A percentile compares a stretch with the other conserved stretches of the same genome.
These are phyloP conservation scores for Lochmaea crataegi DNA, from an alignment of 2,888 invertebrate species.

Conservation along the genomic window DNA sequence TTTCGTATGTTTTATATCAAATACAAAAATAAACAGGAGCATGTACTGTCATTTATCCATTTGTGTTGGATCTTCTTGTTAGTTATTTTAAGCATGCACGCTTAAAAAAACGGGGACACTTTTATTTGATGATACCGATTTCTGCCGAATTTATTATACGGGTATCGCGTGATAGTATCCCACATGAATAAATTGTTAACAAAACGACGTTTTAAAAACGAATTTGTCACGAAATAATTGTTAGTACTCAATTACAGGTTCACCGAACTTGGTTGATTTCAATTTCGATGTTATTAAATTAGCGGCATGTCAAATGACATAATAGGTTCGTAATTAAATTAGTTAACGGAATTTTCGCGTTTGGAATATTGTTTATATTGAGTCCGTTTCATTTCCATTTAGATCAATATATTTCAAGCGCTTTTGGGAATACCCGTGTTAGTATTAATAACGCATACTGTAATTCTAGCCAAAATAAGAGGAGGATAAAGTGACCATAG, in stretches of 20 bases:
- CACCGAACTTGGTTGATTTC: conserved; percentile 1
- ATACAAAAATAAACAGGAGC: background rate
- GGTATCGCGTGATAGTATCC: conserved; percentile 20
- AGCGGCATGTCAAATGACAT: background rate
- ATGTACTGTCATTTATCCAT: background rate
- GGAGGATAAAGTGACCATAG: no score
- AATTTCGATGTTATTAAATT: conserved; percentile 2
- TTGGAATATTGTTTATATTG: background rate
- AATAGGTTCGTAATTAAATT: background rate
- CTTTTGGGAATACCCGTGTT: no score
- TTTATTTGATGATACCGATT: background rate
- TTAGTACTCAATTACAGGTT: conserved; percentile 12
- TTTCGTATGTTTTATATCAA: background rate
- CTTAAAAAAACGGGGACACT: background rate
- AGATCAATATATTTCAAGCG: no score
- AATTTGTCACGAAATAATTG: conserved; percentile 21
- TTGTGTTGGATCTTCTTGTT: background rate
- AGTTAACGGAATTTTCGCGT: background rate
- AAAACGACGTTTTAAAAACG: conserved; percentile 5
- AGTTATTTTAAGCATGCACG: background rate
- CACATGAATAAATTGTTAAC: conserved; percentile 16
- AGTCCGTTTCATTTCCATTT: no score
- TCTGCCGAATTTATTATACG: conserved; percentile 11
- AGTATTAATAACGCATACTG: no score
- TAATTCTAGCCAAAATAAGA: no score